Conservation (phyloP, 2,888 invertebrate genomes). For the Shargacucullia verbasci region DNA sequence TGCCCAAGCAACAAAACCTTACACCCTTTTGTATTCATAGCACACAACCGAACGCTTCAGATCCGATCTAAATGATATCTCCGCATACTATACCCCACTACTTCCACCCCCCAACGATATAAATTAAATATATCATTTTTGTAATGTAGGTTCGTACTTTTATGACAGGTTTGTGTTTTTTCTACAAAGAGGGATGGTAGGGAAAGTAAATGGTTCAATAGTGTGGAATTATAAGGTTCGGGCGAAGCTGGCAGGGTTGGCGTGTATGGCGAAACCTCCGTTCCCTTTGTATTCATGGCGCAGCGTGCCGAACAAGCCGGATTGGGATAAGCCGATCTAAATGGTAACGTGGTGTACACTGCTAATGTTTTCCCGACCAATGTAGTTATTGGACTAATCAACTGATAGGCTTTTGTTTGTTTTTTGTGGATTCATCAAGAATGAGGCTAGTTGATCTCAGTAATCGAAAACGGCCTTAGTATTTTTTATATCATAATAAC, state of each 20-base stretch:
- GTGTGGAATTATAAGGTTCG: constrained; percentile 41
- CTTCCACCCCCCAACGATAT: constrained; percentile 11
- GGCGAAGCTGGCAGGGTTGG: constrained; percentile 29
- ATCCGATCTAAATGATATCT: constrained; percentile 16
- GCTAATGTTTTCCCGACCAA: constrained; percentile 50
- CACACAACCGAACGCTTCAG: constrained; percentile 10
- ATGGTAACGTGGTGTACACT: constrained; percentile 58
- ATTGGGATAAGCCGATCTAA: constrained; percentile 62
- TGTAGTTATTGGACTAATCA: constrained; percentile 55
- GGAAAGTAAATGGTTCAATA: constrained; percentile 41
- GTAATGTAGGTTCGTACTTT: constrained; percentile 15
- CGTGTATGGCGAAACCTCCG: constrained; percentile 34
- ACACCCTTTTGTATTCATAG: constrained; percentile 59
- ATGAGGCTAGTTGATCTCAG: neutral
- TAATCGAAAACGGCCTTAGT: too few relatives aligned
- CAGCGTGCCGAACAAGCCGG: constrained; percentile 56
- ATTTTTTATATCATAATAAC: too few relatives aligned
- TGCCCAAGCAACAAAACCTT: constrained; percentile 35
- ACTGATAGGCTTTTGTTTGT: constrained; percentile 23
- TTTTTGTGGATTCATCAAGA: constrained; percentile 40
- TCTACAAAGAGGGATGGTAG: constrained; percentile 9
- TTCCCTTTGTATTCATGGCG: constrained; percentile 64
- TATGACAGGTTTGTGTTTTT: constrained; percentile 16
- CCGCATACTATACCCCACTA: constrained; percentile 8
- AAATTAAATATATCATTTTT: constrained; percentile 33